Evolutionary conservation across 1,140 invertebrate species (phyloP).

Genomic region (Halyomorpha halys): DNA sequence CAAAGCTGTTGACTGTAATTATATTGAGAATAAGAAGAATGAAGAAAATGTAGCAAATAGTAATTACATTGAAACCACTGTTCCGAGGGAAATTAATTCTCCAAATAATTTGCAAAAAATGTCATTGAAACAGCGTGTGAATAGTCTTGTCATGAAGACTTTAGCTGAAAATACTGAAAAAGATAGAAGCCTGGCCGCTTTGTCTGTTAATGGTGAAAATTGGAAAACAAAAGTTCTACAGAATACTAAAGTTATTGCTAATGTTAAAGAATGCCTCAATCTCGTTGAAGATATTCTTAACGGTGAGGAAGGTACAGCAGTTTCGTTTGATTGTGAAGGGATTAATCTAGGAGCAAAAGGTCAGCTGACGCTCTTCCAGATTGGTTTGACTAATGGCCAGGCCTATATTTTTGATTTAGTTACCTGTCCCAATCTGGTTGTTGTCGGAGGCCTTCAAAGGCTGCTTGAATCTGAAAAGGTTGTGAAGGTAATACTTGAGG

Average conservation of each 20-base stretch:
- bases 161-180: conserved; percentile 80
- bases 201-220: conserved; percentile 44
- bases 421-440: conserved; percentile 67
- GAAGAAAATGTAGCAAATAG: neutral
- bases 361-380: conserved; percentile 73
- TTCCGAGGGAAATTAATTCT: neutral
- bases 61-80: neutral
- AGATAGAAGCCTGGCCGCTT: conserved; percentile 48
- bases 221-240: conserved; percentile 73
- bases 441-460: conserved; percentile 62
- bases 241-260: conserved; percentile 65
- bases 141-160: conserved; percentile 76
- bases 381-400: conserved; percentile 66
- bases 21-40: conserved; percentile 3
- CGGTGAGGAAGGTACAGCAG: conserved; percentile 45
- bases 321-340: conserved; percentile 83
- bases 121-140: conserved; percentile 74
- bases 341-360: conserved; percentile 79
- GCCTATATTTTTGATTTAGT: conserved; percentile 84
- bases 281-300: conserved; percentile 65
- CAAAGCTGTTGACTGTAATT: conserved; percentile 4
- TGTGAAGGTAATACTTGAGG: conserved; percentile 55
- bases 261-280: conserved; percentile 60
- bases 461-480: conserved; percentile 71
- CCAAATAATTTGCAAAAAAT: conserved; percentile 44